Percentiles rank a stretch among this genome's conserved stretches.
Evolutionary conservation across 1,140 invertebrate species (phyloP).

Genomic region (Brachionus manjavacas): DNA sequence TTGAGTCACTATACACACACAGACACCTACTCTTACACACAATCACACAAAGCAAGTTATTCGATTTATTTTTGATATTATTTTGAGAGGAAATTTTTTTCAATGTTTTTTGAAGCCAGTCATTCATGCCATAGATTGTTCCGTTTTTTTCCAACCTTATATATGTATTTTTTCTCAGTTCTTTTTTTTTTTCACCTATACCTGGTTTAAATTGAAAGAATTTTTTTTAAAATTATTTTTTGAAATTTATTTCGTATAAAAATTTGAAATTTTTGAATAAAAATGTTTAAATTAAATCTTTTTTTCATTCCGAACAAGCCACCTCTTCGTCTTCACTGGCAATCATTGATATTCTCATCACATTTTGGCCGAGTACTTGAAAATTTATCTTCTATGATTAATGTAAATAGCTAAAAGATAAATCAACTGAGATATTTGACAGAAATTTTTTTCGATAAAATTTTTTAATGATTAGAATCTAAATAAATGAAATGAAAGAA

Average conservation of each 20-base stretch:
- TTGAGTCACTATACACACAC: neutral
- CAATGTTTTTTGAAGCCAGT: neutral
- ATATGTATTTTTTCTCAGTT: neutral
- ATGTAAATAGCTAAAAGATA: too few species aligned
- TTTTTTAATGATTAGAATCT: too few species aligned
- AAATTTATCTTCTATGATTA: too few species aligned
- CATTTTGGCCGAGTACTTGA: too few species aligned
- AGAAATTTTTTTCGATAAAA: too few species aligned
- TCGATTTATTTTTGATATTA: constrained; percentile 23
- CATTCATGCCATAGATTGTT: constrained; percentile 5
- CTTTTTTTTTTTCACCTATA: neutral
- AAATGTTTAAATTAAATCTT: neutral
- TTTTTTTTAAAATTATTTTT: constrained; percentile 39
- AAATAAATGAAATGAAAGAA: too few species aligned
- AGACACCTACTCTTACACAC: neutral
- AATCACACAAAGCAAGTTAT: neutral
- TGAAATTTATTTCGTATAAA: constrained; percentile 34
- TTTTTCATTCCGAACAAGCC: neutral
- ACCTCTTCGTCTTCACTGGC: neutral
- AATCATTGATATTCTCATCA: too few species aligned
- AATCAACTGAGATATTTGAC: too few species aligned
- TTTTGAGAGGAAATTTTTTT: constrained; percentile 3
- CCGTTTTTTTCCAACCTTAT: constrained; percentile 19
- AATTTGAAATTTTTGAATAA: constrained; percentile 28
- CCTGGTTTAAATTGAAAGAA: neutral